Evolutionary conservation across 2,113 vertebrate species (phyloP).

Genomic region (Salvelinus fontinalis): DNA sequence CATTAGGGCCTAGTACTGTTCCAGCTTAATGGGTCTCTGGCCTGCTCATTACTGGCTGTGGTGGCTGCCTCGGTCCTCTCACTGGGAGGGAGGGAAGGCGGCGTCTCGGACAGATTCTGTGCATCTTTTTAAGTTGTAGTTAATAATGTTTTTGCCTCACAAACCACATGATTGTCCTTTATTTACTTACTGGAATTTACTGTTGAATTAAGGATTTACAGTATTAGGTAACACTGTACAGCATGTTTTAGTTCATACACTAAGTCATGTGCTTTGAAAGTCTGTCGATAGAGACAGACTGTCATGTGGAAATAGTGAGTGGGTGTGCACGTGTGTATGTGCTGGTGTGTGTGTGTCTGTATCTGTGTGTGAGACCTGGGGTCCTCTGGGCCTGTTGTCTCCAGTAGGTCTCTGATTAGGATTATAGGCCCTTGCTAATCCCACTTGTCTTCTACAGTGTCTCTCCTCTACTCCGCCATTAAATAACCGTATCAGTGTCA

Average conservation of each 20-base stretch:
- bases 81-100: conserved; percentile 24
- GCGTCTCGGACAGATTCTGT: conserved; percentile 50
- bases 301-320: background rate
- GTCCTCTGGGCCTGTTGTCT: conserved; percentile 13
- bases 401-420: background rate
- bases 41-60: conserved; percentile 63
- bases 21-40: conserved; percentile 58
- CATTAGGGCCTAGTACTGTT: conserved; percentile 60
- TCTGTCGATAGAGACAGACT: background rate
- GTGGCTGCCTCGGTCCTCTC: conserved; percentile 4
- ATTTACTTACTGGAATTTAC: background rate
- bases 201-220: background rate
- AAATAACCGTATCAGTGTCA: conserved; percentile 26
- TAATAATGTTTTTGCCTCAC: background rate
- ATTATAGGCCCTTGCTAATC: too few species aligned
- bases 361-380: conserved; percentile 18
- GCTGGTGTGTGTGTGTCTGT: background rate
- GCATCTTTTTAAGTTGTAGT: conserved; percentile 45
- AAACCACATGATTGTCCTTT: background rate
- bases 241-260: background rate
- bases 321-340: conserved; percentile 15
- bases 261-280: too few species aligned
- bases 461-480: conserved; percentile 26
- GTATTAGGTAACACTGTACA: conserved; percentile 1
- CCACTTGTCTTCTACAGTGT: background rate